These are phyloP conservation scores for Plebejus melissa DNA, from an alignment of 2,888 invertebrate genomes.

Conservation along the genomic window DNA sequence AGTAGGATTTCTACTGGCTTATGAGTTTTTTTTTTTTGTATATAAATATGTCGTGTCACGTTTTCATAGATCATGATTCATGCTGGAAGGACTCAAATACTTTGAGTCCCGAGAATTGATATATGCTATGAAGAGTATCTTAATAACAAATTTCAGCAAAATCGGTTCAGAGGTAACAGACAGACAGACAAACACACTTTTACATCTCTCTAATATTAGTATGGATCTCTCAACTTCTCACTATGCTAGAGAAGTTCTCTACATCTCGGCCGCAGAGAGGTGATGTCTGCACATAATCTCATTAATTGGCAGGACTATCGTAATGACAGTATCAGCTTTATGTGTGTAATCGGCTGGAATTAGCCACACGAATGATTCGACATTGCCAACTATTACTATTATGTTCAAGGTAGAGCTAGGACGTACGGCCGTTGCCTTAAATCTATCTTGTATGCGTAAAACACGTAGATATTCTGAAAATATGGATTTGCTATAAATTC, in stretches of 20 bases:
- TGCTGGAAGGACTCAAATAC: no score
- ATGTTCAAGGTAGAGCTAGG: background rate
- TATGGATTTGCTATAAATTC: no score
- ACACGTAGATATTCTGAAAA: no score
- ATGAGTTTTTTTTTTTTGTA: background rate
- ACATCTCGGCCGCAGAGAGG: background rate
- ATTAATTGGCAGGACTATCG: constrained; percentile 12
- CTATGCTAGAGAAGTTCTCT: background rate
- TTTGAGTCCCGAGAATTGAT: no score
- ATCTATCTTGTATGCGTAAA: no score
- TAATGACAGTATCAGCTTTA: constrained; percentile 13
- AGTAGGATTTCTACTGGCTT: background rate
- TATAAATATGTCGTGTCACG: background rate
- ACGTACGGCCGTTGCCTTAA: background rate
- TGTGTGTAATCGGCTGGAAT: constrained; percentile 18
- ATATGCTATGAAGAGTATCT: no score
- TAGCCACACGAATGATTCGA: constrained; percentile 8
- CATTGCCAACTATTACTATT: constrained; percentile 3
- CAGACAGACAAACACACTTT: no score
- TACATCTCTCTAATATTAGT: no score
- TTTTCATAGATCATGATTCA: background rate
- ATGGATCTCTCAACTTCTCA: background rate
- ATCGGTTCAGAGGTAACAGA: no score
- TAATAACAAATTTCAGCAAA: no score
- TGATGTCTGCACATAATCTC: background rate